Evolutionary conservation across 2,888 invertebrate species (phyloP).

Genomic region (Norana najaformis): DNA sequence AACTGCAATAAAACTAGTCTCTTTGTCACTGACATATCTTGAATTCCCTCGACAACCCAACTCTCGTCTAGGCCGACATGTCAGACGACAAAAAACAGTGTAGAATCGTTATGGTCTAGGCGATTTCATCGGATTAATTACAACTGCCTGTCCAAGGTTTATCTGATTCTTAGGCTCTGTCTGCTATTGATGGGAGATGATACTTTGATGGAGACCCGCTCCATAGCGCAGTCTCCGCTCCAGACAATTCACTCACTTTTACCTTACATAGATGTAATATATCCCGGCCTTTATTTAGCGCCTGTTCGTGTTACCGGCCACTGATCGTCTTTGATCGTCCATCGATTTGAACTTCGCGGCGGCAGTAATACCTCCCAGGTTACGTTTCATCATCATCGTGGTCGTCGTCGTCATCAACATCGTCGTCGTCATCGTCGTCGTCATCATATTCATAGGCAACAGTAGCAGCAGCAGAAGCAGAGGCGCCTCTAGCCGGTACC

Average conservation of each 20-base stretch:
- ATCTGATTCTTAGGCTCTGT: background rate
- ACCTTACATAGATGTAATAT: background rate
- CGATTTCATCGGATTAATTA: background rate
- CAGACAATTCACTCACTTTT: background rate
- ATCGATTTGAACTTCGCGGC: constrained; percentile 5
- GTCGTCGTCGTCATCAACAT: no score
- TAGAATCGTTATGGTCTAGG: background rate
- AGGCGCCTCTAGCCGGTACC: background rate
- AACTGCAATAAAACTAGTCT: background rate
- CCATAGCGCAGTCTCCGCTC: background rate
- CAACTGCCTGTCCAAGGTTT: background rate
- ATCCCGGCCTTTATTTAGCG: background rate
- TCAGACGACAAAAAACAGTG: background rate
- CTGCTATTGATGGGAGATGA: background rate
- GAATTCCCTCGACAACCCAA: background rate
- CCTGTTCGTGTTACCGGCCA: background rate
- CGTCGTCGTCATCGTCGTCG: no score
- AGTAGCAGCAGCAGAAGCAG: constrained; percentile 15
- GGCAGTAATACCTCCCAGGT: background rate
- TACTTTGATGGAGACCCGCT: background rate
- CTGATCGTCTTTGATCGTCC: background rate
- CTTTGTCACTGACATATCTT: background rate
- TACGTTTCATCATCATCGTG: background rate
- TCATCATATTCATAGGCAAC: constrained; percentile 19
- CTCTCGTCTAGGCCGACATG: background rate